Base-by-base conservation (phyloP, 2,113 vertebrate genomes). In the Electrona antarctica region DNA sequence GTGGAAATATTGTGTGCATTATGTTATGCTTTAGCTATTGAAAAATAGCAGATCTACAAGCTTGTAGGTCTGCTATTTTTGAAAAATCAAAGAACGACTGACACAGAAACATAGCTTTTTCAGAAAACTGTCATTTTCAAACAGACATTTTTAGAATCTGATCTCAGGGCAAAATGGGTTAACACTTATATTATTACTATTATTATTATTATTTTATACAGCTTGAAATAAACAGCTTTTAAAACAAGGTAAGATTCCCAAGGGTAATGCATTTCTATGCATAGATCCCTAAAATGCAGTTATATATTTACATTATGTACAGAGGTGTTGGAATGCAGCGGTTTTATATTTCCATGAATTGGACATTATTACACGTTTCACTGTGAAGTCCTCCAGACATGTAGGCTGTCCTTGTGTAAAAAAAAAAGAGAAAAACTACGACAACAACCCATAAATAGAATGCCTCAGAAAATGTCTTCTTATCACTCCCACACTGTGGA, bases 341-440 rank as follows among this genome's bases (percentile, higher is more conserved):
- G 71, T 61, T 33, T 41, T 48, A 13, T 51, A 13, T 33, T 68
- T 65, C 13, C 13, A 41, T 9, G 56, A 61, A 29, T 12, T 64
- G 54, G 9, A 21, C 49, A 15, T 77, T 33, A 54, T 71, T 33
- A 33, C 57, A 15, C 57, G 11, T 80, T 72, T 8, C 65, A 78
- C 60, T 10, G 55, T 67, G 65, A 79, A 82, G 45, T 14, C 61
- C 81, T 59, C 81, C 71, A 80, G 82, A 65, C 80, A 84, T 78
- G 85, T 82, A 84, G 79, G 73, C 79, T 60, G 76, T 85, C 67
- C 61, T 68, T 69, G 21, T 71, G 56, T 21, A 33, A 74, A 6
- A 29, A 65, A 41, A 62, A 59, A 71, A 14, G 1, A 60, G 4
- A 1, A 21, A 21, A 21, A 21, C 21, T 21, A 21, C 21, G 21